Evolutionary conservation across 2,113 vertebrate genomes (phyloP), one percentile per base, ranked within the genome.

Genomic region (Bos indicus): DNA sequence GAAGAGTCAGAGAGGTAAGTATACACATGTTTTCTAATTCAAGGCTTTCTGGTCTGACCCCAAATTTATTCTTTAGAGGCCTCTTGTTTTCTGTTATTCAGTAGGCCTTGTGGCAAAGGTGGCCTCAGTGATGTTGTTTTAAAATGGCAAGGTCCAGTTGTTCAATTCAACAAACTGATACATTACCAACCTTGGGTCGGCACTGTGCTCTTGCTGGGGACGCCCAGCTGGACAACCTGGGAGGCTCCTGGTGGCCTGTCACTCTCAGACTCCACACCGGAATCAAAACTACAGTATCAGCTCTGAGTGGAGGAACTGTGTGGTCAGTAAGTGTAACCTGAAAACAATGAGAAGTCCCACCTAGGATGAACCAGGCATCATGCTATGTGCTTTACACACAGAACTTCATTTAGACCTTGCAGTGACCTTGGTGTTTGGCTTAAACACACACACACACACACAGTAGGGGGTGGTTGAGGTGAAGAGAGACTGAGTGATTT

Each of bases 301-400:
- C 52, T n/a, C 33, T 54, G 46, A 84, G 51, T 46, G 51, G 59
- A 80, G 33, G 43, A 6, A 59, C 59, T 57, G 6, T 17, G 56
- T n/a, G 48, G 21, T 40, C 62, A n/a, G 13, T 3, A 56, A 25
- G 16, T 23, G 14, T 6, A 16, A n/a, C 71, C 59, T 71, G 7
- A 17, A 7, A 46, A 46, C 28, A 28, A 46, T 0, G 30, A 33
- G 86, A 87, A 88, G 40, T 30, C 57, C 33, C 52, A 87, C 5
- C 48, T 46, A 23, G 12, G 16, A 62, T 15, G 33, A 81, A 4
- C 40, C 13, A 17, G 54, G 54, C 5, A 2, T 43, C 23, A 74
- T 0, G 8, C 19, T 11, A 5, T 2, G 3, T 10, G 85, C 33
- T 56, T 81, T 36, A n/a, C 12, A 28, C 9, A 6, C 10, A 56